Conservation (phyloP, 2,888 invertebrate species). For the Ctenicera cuprea region DNA sequence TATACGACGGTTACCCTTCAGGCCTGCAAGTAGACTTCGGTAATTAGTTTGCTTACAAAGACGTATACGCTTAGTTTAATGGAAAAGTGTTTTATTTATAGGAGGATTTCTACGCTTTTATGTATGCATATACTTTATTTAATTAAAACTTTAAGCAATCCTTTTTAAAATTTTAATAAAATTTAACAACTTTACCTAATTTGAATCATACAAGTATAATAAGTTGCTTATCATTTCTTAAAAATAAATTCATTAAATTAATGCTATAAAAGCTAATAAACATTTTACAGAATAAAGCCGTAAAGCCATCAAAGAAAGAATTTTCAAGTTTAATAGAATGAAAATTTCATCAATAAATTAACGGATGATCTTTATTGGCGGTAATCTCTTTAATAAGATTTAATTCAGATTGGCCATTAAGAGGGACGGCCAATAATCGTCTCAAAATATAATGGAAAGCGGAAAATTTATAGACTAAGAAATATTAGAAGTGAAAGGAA, state of each 20-base stretch:
- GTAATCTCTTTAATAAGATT: background rate
- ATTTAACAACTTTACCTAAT: no score
- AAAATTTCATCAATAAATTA: background rate
- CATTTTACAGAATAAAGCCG: no score
- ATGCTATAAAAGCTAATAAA: no score
- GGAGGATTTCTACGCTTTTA: constrained; percentile 11
- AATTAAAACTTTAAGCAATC: constrained; percentile 12
- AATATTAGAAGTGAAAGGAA: no score
- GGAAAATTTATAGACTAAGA: no score
- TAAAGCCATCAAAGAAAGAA: no score
- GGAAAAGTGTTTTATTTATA: constrained; percentile 46
- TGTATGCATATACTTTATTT: constrained; percentile 3
- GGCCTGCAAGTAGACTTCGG: constrained; percentile 45
- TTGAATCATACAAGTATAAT: no score
- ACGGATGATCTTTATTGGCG: background rate
- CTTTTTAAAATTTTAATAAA: no score
- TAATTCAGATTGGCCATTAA: background rate
- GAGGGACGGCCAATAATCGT: background rate
- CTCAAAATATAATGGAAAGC: background rate
- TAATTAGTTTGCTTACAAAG: constrained; percentile 56
- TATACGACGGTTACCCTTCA: constrained; percentile 48
- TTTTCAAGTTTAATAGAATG: background rate
- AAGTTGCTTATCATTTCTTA: no score
- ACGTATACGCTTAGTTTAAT: constrained; percentile 55
- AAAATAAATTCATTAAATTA: no score